These are phyloP conservation scores for Meles meles DNA, from an alignment of 2,113 vertebrate species.

Conservation along the genomic window DNA sequence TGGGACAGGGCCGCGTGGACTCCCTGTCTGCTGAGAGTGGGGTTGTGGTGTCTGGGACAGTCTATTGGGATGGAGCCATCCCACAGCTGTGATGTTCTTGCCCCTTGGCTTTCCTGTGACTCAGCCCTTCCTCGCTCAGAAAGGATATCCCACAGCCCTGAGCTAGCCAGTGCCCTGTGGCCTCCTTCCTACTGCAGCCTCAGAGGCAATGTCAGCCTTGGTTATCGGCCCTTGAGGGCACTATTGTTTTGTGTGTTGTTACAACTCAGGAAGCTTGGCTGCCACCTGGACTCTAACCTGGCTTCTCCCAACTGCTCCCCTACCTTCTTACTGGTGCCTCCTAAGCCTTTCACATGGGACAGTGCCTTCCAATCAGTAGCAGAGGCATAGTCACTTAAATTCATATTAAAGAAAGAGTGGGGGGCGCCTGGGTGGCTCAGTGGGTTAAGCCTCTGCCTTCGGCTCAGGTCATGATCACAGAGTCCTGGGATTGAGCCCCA, in stretches of 20 bases:
- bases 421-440: too few species aligned
- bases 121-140: neutral
- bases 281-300: neutral
- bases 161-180: neutral
- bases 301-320: neutral
- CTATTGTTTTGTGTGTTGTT: neutral
- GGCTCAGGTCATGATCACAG: too few species aligned
- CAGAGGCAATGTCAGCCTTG: neutral
- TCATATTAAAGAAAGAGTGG: neutral
- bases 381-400: neutral
- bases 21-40: neutral
- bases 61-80: neutral
- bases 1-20: neutral
- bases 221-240: neutral
- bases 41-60: neutral
- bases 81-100: neutral
- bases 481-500: too few species aligned
- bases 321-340: neutral
- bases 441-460: too few species aligned
- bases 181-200: neutral
- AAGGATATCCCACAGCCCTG: neutral
- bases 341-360: neutral
- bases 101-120: neutral
- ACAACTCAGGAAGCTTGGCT: neutral
- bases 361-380: neutral